A percentile compares a stretch with the other conserved stretches of the same genome.
phyloP scores from a whole-genome alignment of 2,888 invertebrate genomes.

The Hofmannophila pseudospretella region DNA sequence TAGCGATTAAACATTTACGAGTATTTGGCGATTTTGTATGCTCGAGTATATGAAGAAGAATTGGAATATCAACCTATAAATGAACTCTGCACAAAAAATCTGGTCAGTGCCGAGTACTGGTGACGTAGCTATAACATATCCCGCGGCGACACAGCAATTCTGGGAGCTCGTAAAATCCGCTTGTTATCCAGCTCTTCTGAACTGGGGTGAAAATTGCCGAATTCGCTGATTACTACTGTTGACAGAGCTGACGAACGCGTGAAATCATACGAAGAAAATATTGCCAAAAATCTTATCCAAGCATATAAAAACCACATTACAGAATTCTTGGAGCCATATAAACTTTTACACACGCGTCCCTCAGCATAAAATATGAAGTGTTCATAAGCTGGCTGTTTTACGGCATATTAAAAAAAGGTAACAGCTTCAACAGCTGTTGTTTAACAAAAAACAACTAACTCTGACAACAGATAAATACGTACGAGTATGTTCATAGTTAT shows the following conservation, averaged over 20 bases:
- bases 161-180: constrained; percentile 50
- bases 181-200: constrained; percentile 42
- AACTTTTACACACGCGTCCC: neutral
- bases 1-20: constrained; percentile 4
- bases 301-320: neutral
- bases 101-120: constrained; percentile 14
- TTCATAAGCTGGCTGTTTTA: neutral
- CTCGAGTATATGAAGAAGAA: neutral
- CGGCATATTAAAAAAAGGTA: neutral
- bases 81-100: constrained; percentile 28
- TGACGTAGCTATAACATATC: constrained; percentile 29
- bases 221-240: constrained; percentile 14
- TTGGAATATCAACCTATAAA: constrained; percentile 8
- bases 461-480: too few species aligned
- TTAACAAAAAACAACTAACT: too few species aligned
- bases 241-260: neutral
- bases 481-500: too few species aligned
- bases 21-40: neutral
- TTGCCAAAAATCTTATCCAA: neutral
- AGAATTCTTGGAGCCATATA: neutral
- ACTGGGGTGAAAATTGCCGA: constrained; percentile 31
- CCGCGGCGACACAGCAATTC: constrained; percentile 32
- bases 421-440: too few species aligned
- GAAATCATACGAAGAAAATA: neutral
- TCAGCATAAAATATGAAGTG: neutral